Base-by-base conservation (phyloP, 30 jellyfish, hydroid and myxozoan species). In the Mastigias papua region DNA sequence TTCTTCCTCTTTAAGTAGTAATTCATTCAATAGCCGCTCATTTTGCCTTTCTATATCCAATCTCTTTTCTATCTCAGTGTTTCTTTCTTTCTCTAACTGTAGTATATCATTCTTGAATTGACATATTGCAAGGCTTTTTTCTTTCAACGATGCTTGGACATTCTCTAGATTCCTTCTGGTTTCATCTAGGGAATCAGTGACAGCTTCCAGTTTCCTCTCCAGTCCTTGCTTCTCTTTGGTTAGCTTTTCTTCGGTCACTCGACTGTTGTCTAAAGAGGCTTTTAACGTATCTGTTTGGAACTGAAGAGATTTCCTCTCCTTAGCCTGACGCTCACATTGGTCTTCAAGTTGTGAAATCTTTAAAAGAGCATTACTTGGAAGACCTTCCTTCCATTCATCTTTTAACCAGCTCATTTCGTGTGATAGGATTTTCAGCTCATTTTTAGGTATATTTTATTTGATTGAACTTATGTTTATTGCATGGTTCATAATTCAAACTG, bases 321-420 rank as follows among this genome's bases (percentile, higher is more conserved):
- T 86, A n/a, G 61, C 76, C 30, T 65, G 60, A 16, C 69, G 76
- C 65, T 94, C 97, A 30, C 93, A 30, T 13, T 61, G 73, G 60
- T 85, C 92, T 86, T 94, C 98, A 86, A 94, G 81, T 80, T 76
- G 82, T 1, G 89, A 62, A 17, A 94, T 89, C 49, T 88, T 79
- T 23, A 25, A 46, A 10, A 89, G 88, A 19, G 84, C 97, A 58
- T 80, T 79, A 70, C 85, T 60, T 8, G 98, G 92, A 66, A 94
- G 97, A 34, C 87, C 95, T n/a, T 73, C 86, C 90, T 94, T 94
- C 98, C 98, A 94, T 76, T 94, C 98, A 26, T 94, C 98, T 31
- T 82, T 87, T 33, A 74, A 80, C 98, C 98, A 94, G 49, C 97
- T 94, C 98, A 94, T 94, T 33, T 64, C 67, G n/a, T 23, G 73